Percentiles rank a stretch among this genome's conserved stretches.
These are phyloP conservation scores for Himalopsyche phryganea DNA, from an alignment of 1,140 invertebrate genomes.

Conservation along the genomic window DNA sequence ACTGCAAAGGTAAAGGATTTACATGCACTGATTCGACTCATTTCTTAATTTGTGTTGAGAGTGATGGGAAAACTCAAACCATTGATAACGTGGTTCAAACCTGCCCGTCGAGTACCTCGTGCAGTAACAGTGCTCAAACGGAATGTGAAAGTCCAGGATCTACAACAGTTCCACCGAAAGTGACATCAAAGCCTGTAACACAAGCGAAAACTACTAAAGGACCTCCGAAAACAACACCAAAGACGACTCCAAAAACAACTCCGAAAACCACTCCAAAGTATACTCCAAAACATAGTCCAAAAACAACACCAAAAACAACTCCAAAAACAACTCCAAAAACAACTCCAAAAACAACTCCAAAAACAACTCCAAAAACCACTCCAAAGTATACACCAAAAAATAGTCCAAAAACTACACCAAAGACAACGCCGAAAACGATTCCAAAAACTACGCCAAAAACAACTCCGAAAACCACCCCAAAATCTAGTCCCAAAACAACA, in stretches of 20 bases:
- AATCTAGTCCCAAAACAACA: too few relatives aligned
- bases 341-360: not conserved
- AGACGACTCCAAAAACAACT: not conserved
- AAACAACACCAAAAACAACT: too few relatives aligned
- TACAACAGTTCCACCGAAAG: not conserved
- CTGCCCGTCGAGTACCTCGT: slow-evolving; percentile 42
- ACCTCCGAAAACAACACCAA: not conserved
- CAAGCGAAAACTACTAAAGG: not conserved
- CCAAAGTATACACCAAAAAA: not conserved
- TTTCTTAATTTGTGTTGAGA: slow-evolving; percentile 50
- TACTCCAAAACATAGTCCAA: too few relatives aligned
- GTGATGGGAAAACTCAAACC: slow-evolving; percentile 41
- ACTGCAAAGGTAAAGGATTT: slow-evolving; percentile 47
- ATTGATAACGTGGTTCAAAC: slow-evolving; percentile 42
- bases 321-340: too few relatives aligned
- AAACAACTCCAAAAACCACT: slow-evolving; percentile 3
- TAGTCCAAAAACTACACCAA: slow-evolving; percentile 5
- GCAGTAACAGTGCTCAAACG: slow-evolving; percentile 31
- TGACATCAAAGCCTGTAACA: slow-evolving; percentile 5
- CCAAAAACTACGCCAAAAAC: not conserved
- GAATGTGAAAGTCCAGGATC: slow-evolving; percentile 40
- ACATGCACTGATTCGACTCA: slow-evolving; percentile 47
- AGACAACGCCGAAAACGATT: not conserved
- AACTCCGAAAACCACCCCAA: too few relatives aligned
- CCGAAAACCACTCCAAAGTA: not conserved